Base-by-base conservation (phyloP, 2,888 invertebrate genomes). In the Anticlea derivata region DNA sequence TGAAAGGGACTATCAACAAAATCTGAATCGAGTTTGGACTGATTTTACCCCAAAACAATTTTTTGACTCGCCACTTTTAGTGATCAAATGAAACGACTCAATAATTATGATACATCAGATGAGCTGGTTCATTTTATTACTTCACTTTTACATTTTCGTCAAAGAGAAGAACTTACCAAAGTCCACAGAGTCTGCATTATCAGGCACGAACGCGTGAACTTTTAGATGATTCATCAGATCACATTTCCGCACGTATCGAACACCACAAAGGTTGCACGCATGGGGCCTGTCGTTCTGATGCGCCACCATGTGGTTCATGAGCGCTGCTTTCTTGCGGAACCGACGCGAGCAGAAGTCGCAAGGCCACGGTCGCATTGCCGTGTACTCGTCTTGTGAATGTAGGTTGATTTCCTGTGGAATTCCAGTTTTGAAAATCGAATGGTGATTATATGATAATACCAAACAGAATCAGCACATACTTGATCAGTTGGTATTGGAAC, bases 271-370 rank as follows among this genome's bases (percentile, higher is more conserved):
- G 77, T 96, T 96, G 75, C 96, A 96, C 7, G 94, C 94, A 74
- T 96, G 95, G 1, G 96, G 95, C 5, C 96, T 91, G 79, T 96
- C 96, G 37, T 94, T 95, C 80, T 96, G 96, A 82, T 96, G 96
- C 0, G 96, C 95, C 4, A 96, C 94, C 95, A 96, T 96, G 75
- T 96, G 96, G 78, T 95, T 96, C 94, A 96, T 95, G 0, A 96
- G 88, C 55, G 95, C 96, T 2, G 94, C 94, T 73, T 96, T 96
- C 73, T 96, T 96, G 30, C 96, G 93, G 78, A 96, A 96, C 55
- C 96, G 91, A 0, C 96, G 92, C 55, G 95, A 96, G 75, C 96
- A 96, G 77, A 96, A 96, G 76, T 96, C 96, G 74, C 96, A 96
- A 0, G 96, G 96, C 90, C 95, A 96, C 0, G 96, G 96, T 2